phyloP scores from a whole-genome alignment of 2,113 vertebrate species.

The Nerophis ophidion region DNA sequence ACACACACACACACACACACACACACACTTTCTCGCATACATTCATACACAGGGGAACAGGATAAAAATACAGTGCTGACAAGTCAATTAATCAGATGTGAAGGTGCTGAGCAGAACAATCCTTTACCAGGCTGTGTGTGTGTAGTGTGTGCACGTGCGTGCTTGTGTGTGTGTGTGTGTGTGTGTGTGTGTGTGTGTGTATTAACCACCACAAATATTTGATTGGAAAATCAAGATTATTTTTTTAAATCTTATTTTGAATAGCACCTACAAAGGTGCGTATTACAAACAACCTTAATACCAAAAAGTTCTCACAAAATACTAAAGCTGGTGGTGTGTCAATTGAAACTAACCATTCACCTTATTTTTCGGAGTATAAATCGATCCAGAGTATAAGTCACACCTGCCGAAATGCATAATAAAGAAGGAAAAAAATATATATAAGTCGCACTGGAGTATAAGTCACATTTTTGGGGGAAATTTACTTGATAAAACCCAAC shows the following conservation, averaged over 20 bases:
- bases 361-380: too few species aligned
- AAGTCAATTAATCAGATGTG: slow-evolving; percentile 83
- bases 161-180: slow-evolving; percentile 22
- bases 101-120: slow-evolving; percentile 76
- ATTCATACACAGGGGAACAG: slow-evolving; percentile 62
- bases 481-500: too few species aligned
- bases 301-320: neutral
- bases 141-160: slow-evolving; percentile 18
- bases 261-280: neutral
- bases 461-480: too few species aligned
- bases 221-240: slow-evolving; percentile 30
- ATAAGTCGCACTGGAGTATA: too few species aligned
- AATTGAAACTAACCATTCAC: too few species aligned
- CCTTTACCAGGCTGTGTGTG: slow-evolving; percentile 64
- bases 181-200: slow-evolving; percentile 22
- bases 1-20: slow-evolving; percentile 10
- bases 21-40: slow-evolving; percentile 16
- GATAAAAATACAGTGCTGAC: slow-evolving; percentile 83
- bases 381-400: too few species aligned
- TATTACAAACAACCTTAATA: neutral
- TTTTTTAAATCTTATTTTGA: slow-evolving; percentile 2
- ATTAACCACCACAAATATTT: slow-evolving; percentile 53
- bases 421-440: too few species aligned
- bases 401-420: too few species aligned
- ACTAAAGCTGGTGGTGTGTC: too few species aligned